phyloP scores from a whole-genome alignment of 2,113 vertebrate genomes.

The Ameiurus melas region DNA sequence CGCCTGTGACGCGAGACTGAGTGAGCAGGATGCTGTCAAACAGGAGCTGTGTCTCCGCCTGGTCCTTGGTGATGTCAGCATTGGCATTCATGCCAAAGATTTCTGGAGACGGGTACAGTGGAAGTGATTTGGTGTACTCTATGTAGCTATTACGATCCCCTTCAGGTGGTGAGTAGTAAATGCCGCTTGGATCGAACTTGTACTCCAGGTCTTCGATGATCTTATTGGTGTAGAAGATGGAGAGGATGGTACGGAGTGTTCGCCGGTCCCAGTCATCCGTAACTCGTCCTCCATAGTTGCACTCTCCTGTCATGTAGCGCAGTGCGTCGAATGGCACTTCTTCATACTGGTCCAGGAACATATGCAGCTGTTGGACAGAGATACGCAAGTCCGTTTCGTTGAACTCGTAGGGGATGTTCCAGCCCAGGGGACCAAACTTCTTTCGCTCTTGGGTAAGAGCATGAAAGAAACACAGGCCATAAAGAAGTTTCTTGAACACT shows the following conservation, averaged over 20 bases:
- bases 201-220: constrained; percentile 70
- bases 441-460: constrained; percentile 83
- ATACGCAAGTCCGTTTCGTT: constrained; percentile 86
- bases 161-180: constrained; percentile 78
- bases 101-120: constrained; percentile 81
- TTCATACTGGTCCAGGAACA: constrained; percentile 87
- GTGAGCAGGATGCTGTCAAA: constrained; percentile 85
- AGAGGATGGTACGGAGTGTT: constrained; percentile 77
- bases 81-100: constrained; percentile 87
- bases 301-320: constrained; percentile 83
- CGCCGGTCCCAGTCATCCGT: constrained; percentile 85
- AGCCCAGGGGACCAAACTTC: constrained; percentile 86
- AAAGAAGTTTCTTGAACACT: constrained; percentile 85
- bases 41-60: constrained; percentile 81
- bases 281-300: constrained; percentile 83
- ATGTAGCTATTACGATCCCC: constrained; percentile 79
- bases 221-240: constrained; percentile 75
- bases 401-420: constrained; percentile 90
- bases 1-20: constrained; percentile 76
- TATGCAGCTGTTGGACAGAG: constrained; percentile 85
- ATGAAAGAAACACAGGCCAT: no score
- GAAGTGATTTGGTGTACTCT: constrained; percentile 81
- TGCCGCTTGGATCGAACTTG: constrained; percentile 81
- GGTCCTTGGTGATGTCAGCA: constrained; percentile 85
- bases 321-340: constrained; percentile 83